Percentiles rank a stretch among this genome's conserved stretches.
These are phyloP conservation scores for Melolontha melolontha DNA, from an alignment of 2,888 invertebrate genomes.

Conservation along the genomic window DNA sequence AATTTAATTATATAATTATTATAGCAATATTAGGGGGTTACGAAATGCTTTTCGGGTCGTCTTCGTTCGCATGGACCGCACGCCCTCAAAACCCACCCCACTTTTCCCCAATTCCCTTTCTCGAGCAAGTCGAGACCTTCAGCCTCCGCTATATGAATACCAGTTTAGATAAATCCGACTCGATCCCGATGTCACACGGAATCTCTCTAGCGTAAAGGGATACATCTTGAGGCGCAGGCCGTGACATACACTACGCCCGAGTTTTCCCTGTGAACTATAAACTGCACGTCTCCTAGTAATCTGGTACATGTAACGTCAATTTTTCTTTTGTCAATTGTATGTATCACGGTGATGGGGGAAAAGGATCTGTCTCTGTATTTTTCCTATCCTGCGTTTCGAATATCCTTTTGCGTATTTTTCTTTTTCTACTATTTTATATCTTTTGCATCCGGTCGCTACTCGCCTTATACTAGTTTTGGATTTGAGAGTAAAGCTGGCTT, in stretches of 20 bases:
- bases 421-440: no score
- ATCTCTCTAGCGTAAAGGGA: slow-evolving; percentile 21
- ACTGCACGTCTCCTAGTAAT: slow-evolving; percentile 25
- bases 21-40: slow-evolving; percentile 2
- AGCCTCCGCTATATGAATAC: slow-evolving; percentile 9
- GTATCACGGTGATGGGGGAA: background rate
- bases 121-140: background rate
- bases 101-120: background rate
- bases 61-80: slow-evolving; percentile 6
- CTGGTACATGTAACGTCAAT: slow-evolving; percentile 22
- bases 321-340: slow-evolving; percentile 28
- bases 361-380: no score
- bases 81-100: slow-evolving; percentile 16
- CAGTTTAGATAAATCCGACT: slow-evolving; percentile 21
- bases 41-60: background rate
- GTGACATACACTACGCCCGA: slow-evolving; percentile 12
- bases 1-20: slow-evolving; percentile 15
- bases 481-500: no score
- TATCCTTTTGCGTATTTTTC: no score
- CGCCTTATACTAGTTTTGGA: no score
- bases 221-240: slow-evolving; percentile 8
- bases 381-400: no score
- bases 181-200: slow-evolving; percentile 21
- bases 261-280: slow-evolving; percentile 14
- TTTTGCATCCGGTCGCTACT: no score